phyloP scores from a whole-genome alignment of 2,797 vertebrate species.

The Melanotaenia nigrans region DNA sequence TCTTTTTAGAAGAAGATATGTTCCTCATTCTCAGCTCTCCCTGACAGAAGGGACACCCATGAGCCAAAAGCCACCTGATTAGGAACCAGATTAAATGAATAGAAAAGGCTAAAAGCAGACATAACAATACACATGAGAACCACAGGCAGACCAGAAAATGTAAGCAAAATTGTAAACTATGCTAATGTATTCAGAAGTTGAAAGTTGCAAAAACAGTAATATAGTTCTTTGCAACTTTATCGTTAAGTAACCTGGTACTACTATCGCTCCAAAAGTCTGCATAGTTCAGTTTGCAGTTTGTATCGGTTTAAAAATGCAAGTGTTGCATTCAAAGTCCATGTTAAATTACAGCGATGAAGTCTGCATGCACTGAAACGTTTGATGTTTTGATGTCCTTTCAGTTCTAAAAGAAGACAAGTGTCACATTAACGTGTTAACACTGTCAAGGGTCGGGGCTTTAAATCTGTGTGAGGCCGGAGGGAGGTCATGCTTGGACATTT shows the following conservation, averaged over 20 bases:
- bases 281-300: neutral
- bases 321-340: constrained; percentile 14
- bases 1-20: neutral
- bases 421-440: constrained; percentile 42
- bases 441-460: constrained; percentile 30
- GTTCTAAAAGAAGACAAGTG: constrained; percentile 40
- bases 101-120: neutral
- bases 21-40: neutral
- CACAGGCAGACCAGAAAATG: neutral
- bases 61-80: neutral
- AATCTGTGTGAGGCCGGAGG: constrained; percentile 58
- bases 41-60: neutral
- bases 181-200: neutral
- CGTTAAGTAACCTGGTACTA: neutral
- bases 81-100: neutral
- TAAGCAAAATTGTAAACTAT: neutral
- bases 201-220: neutral
- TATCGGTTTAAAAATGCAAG: constrained; percentile 3
- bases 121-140: neutral
- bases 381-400: neutral
- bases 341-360: constrained; percentile 13
- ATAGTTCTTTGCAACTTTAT: neutral
- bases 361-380: constrained; percentile 20
- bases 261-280: neutral
- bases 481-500: constrained; percentile 59